phyloP scores from a whole-genome alignment of 2,113 vertebrate species.

The Megaleporinus macrocephalus region DNA sequence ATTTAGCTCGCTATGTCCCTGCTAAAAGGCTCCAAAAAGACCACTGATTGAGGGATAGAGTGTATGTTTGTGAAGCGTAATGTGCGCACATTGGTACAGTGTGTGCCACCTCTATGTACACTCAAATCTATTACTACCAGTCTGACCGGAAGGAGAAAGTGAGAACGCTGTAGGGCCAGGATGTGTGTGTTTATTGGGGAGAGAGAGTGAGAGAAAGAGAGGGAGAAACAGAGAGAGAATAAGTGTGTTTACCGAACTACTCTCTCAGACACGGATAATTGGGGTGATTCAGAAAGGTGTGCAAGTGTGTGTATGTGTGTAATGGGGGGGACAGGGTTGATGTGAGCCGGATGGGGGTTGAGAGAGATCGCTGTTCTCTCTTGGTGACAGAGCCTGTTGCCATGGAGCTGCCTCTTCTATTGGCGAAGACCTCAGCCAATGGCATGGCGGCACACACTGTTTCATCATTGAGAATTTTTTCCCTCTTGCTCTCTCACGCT shows the following conservation, averaged over 20 bases:
- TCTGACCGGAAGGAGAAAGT: conserved; percentile 21
- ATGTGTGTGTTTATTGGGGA: conserved; percentile 24
- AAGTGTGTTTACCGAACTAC: conserved; percentile 40
- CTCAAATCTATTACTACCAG: conserved; percentile 28
- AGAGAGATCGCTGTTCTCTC: conserved; percentile 79
- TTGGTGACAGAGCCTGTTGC: conserved; percentile 90
- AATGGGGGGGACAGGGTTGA: conserved; percentile 65
- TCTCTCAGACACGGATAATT: conserved; percentile 44
- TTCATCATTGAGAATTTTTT: conserved; percentile 86
- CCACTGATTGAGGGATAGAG: not conserved
- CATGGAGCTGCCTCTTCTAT: conserved; percentile 85
- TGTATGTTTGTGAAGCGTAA: not conserved
- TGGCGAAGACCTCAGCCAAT: conserved; percentile 86
- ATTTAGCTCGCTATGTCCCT: too few species aligned
- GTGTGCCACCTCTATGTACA: not conserved
- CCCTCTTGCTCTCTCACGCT: not conserved
- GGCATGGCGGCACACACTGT: conserved; percentile 72
- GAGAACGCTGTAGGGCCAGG: not conserved
- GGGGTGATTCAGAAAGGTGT: conserved; percentile 46
- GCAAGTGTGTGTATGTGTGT: conserved; percentile 57
- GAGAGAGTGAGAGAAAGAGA: not conserved
- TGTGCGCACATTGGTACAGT: not conserved
- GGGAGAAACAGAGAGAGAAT: conserved; percentile 14
- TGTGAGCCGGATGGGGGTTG: conserved; percentile 70
- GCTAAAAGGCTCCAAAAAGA: not conserved